phyloP scores from a whole-genome alignment of 2,113 vertebrate genomes.

The Alethe castanea region DNA sequence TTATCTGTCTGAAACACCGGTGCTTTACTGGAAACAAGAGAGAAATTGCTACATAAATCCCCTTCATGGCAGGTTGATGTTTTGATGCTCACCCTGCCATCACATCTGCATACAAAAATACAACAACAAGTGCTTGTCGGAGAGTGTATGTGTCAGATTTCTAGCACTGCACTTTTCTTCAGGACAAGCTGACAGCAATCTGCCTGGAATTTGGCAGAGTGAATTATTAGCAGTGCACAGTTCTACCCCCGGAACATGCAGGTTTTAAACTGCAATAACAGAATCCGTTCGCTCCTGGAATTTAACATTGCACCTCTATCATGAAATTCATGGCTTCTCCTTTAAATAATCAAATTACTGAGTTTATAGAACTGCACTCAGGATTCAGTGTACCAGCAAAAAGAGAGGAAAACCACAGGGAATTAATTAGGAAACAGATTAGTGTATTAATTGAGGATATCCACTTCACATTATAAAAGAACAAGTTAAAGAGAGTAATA shows the following conservation, averaged over 20 bases:
- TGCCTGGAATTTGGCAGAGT: background rate
- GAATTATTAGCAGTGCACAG: background rate
- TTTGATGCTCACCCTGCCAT: conserved; percentile 40
- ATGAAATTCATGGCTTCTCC: background rate
- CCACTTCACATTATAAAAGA: conserved; percentile 9
- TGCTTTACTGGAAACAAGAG: conserved; percentile 12
- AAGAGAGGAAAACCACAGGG: background rate
- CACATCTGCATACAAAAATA: conserved; percentile 39
- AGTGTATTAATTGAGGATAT: conserved; percentile 51
- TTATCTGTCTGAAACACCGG: background rate
- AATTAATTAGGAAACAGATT: conserved; percentile 65
- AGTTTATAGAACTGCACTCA: conserved; percentile 42
- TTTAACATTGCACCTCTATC: background rate
- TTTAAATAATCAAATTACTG: conserved; percentile 41
- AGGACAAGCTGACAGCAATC: conserved; percentile 14
- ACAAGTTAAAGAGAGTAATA: background rate
- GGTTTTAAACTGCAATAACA: background rate
- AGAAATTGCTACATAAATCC: conserved; percentile 32
- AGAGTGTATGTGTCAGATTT: background rate
- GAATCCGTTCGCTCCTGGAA: background rate
- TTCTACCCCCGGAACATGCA: background rate
- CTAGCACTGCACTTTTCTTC: background rate
- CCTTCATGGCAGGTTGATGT: background rate
- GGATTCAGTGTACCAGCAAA: conserved; percentile 39
- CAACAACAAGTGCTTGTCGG: conserved; percentile 36